phyloP scores from a whole-genome alignment of 2,888 invertebrate genomes.

The Tethea ocularis region DNA sequence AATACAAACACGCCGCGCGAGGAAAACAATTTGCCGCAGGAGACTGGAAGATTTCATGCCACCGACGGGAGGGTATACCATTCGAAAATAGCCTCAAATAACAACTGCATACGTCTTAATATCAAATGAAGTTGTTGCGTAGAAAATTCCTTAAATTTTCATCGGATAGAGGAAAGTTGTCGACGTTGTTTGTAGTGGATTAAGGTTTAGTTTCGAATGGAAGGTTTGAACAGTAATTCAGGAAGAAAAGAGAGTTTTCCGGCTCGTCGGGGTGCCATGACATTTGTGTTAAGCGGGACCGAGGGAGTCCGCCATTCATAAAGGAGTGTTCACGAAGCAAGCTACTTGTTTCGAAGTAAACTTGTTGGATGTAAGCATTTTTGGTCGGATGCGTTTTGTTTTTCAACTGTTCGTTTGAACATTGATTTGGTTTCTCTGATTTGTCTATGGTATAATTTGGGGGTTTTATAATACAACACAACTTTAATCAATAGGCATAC shows the following conservation, averaged over 20 bases:
- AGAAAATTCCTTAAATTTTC: slow-evolving; percentile 81
- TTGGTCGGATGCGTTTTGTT: slow-evolving; percentile 44
- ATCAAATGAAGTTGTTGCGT: slow-evolving; percentile 40
- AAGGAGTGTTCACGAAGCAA: slow-evolving; percentile 62
- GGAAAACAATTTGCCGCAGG: slow-evolving; percentile 83
- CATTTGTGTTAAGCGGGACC: slow-evolving; percentile 81
- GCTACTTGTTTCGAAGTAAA: slow-evolving; percentile 70
- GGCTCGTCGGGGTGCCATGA: slow-evolving; percentile 79
- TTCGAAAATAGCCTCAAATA: slow-evolving; percentile 46
- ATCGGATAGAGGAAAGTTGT: slow-evolving; percentile 31
- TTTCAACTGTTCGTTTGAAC: slow-evolving; percentile 31
- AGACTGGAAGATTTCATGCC: slow-evolving; percentile 81
- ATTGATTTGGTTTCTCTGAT: slow-evolving; percentile 23
- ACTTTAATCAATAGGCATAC: too few relatives aligned
- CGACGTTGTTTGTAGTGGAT: slow-evolving; percentile 37
- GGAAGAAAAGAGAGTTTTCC: slow-evolving; percentile 84
- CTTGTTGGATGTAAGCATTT: slow-evolving; percentile 56
- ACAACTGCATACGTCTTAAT: slow-evolving; percentile 46
- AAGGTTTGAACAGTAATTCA: slow-evolving; percentile 61
- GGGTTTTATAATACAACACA: slow-evolving; percentile 14
- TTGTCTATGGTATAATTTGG: slow-evolving; percentile 21
- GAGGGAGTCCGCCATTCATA: slow-evolving; percentile 77
- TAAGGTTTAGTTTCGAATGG: slow-evolving; percentile 52
- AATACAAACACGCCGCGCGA: slow-evolving; percentile 83
- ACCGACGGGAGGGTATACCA: slow-evolving; percentile 41